Base-by-base conservation (phyloP, 2,888 invertebrate species). In the Phyllotreta cruciferae region DNA sequence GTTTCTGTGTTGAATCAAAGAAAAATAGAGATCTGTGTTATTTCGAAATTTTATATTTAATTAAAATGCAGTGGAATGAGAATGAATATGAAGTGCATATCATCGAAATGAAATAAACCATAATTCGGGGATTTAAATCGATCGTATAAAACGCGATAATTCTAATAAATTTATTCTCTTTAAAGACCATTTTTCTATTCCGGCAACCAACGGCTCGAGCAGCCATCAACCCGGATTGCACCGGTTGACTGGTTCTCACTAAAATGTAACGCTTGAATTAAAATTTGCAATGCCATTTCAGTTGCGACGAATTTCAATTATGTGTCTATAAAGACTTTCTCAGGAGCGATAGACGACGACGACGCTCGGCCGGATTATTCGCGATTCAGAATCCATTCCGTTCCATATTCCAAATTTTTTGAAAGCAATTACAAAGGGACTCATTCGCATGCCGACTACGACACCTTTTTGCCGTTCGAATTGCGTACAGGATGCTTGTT, bases 291-390 rank as follows among this genome's bases (percentile, higher is more conserved):
- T 63, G 58, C 62, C 47, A 61, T 64, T 67, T 64, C 62, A 64
- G 62, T 64, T 61, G 66, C 68, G 66, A 63, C 68, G 71, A 69
- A 70, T 69, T 71, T 71, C 71, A 71, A 67, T 71, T 69, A 69
- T 70, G 69, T 70, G 70, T 70, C 67, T 68, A 65, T 67, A 68
- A 66, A 68, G 13, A 64, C 64, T 63, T 56, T 57, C 60, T 37
- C 37, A 52, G 52, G 37, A 52, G 37, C 62, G 60, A 63, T 39
- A 53, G 41, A 56, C 45, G 50, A 39, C 47, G 38, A 44, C 44
- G 10, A 37, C 35, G 35, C 50, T 11, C 11, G 38, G 68, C 68
- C 62, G 68, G 66, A 68, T 70, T 71, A 71, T 66, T 57, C 54
- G 61, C 58, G 62, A 47, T 34, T 56, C 34, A 36, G 47, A 49